Base-by-base conservation (phyloP, 2,113 vertebrate species). In the Megaptera novaeangliae region DNA sequence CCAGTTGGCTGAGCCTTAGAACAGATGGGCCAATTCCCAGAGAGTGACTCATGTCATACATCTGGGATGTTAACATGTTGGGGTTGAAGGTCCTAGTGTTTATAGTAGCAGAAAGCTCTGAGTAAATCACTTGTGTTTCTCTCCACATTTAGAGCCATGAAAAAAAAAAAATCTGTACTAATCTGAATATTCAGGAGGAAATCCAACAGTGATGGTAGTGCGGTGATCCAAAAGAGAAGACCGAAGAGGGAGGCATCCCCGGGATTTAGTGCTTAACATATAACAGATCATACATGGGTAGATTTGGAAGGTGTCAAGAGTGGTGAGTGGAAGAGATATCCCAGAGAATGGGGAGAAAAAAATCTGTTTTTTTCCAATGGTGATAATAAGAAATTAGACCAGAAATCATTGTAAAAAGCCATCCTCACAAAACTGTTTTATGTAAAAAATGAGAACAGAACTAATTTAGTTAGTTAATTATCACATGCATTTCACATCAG, bases 391-490 rank as follows among this genome's bases (percentile, higher is more conserved):
- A 98, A 98, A 98, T 96, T 80, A 98, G 96, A 98, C 90, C 94
- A 98, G 81, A 97, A 94, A 95, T 64, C 39, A 87, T 92, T 96
- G 72, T 66, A 59, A 93, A 98, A 94, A 94, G 91, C 91, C 21
- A 83, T 74, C 93, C 87, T 46, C 18, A 3, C 64, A 68, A 97
- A 98, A 94, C 95, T 25, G 0, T 94, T 98, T 98, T 95, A 97
- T 97, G 95, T 95, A 96, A 97, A 98, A 98, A 97, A 88, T 96
- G 95, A 96, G 98, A 98, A 97, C 44, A 97, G 88, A 13, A 36
- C 93, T 98, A 98, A 98, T 98, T 98, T 98, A 97, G 97, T 97
- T 93, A 98, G 90, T 96, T 98, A 98, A 99, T 99, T 98, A 98
- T 97, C 96, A 97, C 98, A 97, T 83, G 96, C 95, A 89, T 97